phyloP scores from a whole-genome alignment of 1,140 invertebrate genomes.

The Oscheius sp. region DNA sequence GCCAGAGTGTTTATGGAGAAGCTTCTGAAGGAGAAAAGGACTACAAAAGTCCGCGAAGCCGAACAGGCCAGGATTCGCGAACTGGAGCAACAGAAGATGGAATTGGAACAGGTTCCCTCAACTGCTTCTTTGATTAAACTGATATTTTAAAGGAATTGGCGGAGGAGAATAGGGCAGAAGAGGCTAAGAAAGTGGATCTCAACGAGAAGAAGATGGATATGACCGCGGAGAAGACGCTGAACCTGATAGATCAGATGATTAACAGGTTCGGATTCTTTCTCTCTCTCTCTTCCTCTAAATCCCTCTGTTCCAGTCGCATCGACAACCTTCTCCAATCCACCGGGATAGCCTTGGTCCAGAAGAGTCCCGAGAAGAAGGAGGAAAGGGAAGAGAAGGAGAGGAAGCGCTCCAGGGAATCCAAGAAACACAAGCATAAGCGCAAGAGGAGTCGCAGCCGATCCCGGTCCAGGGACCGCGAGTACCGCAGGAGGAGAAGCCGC shows the following conservation, averaged over 20 bases:
- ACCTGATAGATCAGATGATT: constrained; percentile 2
- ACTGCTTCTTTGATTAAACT: not conserved
- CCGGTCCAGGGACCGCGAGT: not conserved
- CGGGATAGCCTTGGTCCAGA: not conserved
- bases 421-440: not conserved
- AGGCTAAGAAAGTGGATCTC: constrained; percentile 4
- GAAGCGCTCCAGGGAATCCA: not conserved
- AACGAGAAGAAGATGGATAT: not conserved
- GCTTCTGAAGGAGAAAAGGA: constrained; percentile 20
- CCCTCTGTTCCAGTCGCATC: not conserved
- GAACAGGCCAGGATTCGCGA: constrained; percentile 5
- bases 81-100: not conserved
- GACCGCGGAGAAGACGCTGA: not conserved
- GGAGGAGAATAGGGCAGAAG: constrained; percentile 8
- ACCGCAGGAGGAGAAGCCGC: not conserved
- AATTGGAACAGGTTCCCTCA: not conserved
- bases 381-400: not conserved
- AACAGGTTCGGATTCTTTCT: not conserved
- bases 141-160: not conserved
- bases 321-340: constrained; percentile 12
- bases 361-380: not conserved
- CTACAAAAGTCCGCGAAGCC: constrained; percentile 8
- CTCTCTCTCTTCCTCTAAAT: not conserved
- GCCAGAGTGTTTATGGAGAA: constrained; percentile 35
- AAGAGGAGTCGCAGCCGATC: not conserved